Conservation (phyloP, 2,888 invertebrate species). For the Papilio protenor region DNA sequence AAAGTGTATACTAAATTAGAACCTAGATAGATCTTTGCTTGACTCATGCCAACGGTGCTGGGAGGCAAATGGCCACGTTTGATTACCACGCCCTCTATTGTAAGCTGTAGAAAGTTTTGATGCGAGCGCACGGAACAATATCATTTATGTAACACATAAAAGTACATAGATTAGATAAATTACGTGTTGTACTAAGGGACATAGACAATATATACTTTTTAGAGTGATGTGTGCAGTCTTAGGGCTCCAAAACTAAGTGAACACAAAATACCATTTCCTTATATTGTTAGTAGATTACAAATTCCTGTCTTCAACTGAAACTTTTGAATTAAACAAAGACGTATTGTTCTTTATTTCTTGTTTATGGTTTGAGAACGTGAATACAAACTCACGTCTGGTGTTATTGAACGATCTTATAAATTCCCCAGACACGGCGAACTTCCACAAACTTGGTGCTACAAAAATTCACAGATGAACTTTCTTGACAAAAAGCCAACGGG, state of each 20-base stretch:
- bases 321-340: slow-evolving; percentile 19
- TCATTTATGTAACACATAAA: slow-evolving; percentile 9
- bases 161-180: not conserved
- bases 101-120: slow-evolving; percentile 50
- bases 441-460: slow-evolving; percentile 23
- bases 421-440: slow-evolving; percentile 33
- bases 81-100: slow-evolving; percentile 55
- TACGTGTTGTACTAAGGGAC: not conserved
- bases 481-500: slow-evolving; percentile 35
- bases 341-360: slow-evolving; percentile 14
- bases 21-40: slow-evolving; percentile 23
- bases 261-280: not conserved
- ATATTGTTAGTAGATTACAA: not conserved
- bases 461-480: slow-evolving; percentile 28
- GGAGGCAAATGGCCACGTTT: slow-evolving; percentile 50
- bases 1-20: slow-evolving; percentile 2
- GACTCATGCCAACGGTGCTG: slow-evolving; percentile 49
- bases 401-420: slow-evolving; percentile 37
- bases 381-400: slow-evolving; percentile 30
- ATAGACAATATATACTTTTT: not conserved
- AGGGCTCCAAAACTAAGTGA: not conserved
- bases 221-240: not conserved
- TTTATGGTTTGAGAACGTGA: slow-evolving; percentile 25
- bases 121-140: slow-evolving; percentile 16
- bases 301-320: slow-evolving; percentile 2